Base-by-base conservation (phyloP, 2,113 vertebrate genomes). In the Motacilla tschutschensis region DNA sequence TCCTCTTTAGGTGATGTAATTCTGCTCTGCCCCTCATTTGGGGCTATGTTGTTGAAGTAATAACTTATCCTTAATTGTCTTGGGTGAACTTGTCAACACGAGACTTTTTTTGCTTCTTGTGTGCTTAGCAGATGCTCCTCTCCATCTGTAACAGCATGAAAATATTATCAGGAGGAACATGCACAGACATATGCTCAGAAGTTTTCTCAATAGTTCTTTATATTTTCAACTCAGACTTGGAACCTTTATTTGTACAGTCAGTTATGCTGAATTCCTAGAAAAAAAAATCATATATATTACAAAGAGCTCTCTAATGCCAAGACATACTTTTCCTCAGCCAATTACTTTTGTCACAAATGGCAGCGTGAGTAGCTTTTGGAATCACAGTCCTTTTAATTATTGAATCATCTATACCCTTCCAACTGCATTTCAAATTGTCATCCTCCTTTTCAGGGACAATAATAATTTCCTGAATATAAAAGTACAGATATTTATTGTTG, bases 71-170 rank as follows among this genome's bases (percentile, higher is more conserved):
- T 57, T 93, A 89, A 92, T 92, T 89, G 60, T 81, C 80, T 84
- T 89, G 79, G 82, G 60, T 93, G 82, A 94, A 71, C 80, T 86
- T 94, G 88, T 92, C 91, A 95, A 51, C 90, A 73, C 74, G 16
- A 88, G 47, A 36, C 14, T 15, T 64, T 43, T 86, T 79, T 77
- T 70, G 50, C 36, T 78, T 85, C 87, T 77, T 89, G 21, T 87
- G 79, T 75, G 58, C 54, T 85, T 81, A 69, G 77, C 83, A 94
- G 77, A 92, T 87, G 70, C 38, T 93, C 26, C 17, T 20, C 66
- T 72, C 50, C 5, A 2, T 84, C 55, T 81, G 70, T 53, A 94
- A 75, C 74, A 88, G 71, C 80, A 93, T 53, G 80, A 81, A 91
- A 75, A 72, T 54, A 89, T 79, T 88, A 85, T 38, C 70, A 83